A percentile compares a stretch with the other conserved stretches of the same genome.
Evolutionary conservation across 2,113 vertebrate genomes (phyloP).

Genomic region (Gavia stellata): DNA sequence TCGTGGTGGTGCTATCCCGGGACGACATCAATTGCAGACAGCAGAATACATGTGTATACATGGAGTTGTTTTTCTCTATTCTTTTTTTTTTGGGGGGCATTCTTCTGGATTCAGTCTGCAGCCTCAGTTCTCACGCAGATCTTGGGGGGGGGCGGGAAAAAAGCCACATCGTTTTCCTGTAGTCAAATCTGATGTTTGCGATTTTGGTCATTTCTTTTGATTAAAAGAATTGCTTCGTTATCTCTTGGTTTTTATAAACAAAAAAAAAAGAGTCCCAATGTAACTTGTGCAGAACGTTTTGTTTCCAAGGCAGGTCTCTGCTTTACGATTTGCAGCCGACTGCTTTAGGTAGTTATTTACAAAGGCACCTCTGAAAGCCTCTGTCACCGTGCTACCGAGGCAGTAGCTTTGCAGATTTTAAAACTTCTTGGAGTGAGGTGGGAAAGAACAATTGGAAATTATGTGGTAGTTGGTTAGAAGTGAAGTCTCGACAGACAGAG

Average conservation of each 20-base stretch:
- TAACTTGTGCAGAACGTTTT: background rate
- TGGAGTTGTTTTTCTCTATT: background rate
- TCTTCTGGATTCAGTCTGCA: constrained; percentile 13
- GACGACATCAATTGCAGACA: constrained; percentile 47
- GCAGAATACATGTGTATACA: constrained; percentile 36
- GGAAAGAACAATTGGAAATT: background rate
- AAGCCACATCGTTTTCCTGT: constrained; percentile 3
- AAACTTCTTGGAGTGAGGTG: background rate
- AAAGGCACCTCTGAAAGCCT: background rate
- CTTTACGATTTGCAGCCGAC: background rate
- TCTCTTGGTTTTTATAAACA: background rate
- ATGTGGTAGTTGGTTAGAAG: background rate
- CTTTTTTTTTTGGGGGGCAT: constrained; percentile 8
- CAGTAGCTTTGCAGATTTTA: background rate
- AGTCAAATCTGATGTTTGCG: background rate
- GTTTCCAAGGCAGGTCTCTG: background rate
- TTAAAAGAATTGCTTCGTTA: background rate
- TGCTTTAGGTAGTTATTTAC: constrained; percentile 35
- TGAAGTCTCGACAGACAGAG: background rate
- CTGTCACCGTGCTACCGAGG: background rate
- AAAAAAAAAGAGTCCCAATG: background rate
- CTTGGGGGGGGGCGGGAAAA: background rate
- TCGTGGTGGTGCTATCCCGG: constrained; percentile 66
- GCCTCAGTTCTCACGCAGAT: background rate
- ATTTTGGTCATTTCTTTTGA: background rate